phyloP scores from a whole-genome alignment of 1,140 invertebrate genomes.

The Planococcus citri region DNA sequence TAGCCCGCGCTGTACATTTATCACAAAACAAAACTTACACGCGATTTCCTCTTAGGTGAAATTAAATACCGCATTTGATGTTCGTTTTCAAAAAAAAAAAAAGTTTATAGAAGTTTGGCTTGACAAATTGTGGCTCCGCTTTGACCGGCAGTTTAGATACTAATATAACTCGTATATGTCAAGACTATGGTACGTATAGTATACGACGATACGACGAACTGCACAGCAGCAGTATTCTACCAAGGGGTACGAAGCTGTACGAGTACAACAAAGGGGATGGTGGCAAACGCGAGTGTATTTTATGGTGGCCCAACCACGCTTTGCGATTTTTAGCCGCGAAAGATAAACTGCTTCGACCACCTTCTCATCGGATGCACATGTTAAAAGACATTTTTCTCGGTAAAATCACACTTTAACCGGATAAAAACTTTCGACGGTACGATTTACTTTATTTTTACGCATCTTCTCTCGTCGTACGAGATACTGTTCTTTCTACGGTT shows the following conservation, averaged over 20 bases:
- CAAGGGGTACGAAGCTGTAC: background rate
- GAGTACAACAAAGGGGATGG: background rate
- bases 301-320: background rate
- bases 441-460: background rate
- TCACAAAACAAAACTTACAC: constrained; percentile 14
- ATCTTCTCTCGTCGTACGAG: background rate
- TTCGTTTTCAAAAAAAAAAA: constrained; percentile 12
- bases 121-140: constrained; percentile 15
- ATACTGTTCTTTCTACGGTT: background rate
- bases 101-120: constrained; percentile 11
- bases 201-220: background rate
- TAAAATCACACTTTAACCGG: background rate
- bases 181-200: background rate
- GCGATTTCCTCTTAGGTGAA: constrained; percentile 5
- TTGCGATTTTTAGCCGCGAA: background rate
- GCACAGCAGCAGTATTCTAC: too few relatives aligned
- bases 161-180: constrained; percentile 18
- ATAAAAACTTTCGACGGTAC: background rate
- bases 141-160: constrained; percentile 16
- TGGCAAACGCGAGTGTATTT: constrained; percentile 13
- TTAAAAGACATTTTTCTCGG: constrained; percentile 12
- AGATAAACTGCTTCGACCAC: constrained; percentile 12
- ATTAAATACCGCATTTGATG: constrained; percentile 20
- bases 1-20: background rate
- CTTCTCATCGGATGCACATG: constrained; percentile 16